Evolutionary conservation across 2,113 vertebrate species (phyloP), one percentile per base, ranked within the genome.

Genomic region (Thermophis baileyi): DNA sequence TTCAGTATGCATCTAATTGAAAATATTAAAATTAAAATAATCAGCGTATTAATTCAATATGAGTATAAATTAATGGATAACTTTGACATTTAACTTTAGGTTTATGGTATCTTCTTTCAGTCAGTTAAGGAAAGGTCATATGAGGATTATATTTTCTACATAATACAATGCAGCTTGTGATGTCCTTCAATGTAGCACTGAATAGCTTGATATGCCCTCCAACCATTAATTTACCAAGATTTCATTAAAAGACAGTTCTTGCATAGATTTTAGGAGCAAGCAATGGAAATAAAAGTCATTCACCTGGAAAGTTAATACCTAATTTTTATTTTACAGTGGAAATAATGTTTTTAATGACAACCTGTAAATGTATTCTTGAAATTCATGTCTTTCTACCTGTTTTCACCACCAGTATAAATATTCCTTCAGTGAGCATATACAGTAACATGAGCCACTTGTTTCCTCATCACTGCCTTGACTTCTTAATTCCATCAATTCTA

Each of bases 281-380:
- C 51, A 94, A 46, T 85, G 87, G 92, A 88, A 91, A 24, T 27
- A 24, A 94, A 91, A 12, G 11, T 91, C 60, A 35, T 24, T 93
- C 8, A 8, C 90, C 89, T 69, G 25, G 6, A 90, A 87, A 30
- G 88, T 94, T 91, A 51, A 6, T 90, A 51, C 49, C 85, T 87
- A 22, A 8, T 57, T 85, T 89, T 55, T 49, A 35, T 2, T 94
- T 93, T 47, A 46, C 91, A 92, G 20, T 3, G 89, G 6, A 54
- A 1, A 2, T n/a, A 6, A 57, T 54, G 2, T 1, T 35, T 16
- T 27, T 92, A 8, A 11, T 89, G 12, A 1, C 4, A 57, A 47
- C 6, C 6, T 91, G 30, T 35, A 93, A 55, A 27, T 6, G 10
- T 69, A 30, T 91, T 85, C 12, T 30, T 93, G 5, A 95, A 96